Conservation (phyloP, 1,140 invertebrate genomes). For the Nebria ingens region DNA sequence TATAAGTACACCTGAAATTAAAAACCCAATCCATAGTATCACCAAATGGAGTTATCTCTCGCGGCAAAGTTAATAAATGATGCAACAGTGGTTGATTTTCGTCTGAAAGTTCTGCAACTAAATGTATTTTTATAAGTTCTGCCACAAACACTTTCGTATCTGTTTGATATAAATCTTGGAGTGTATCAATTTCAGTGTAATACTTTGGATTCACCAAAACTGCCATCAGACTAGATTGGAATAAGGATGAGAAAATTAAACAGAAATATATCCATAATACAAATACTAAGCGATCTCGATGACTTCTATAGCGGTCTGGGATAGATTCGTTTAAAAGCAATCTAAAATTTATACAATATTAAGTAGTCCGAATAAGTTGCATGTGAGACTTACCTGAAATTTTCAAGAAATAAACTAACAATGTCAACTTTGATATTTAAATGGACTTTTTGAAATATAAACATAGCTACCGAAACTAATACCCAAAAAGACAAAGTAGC, state of each 20-base stretch:
- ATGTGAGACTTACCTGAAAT: neutral
- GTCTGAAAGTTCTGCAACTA: neutral
- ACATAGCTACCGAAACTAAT: neutral
- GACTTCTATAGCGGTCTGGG: neutral
- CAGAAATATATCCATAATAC: neutral
- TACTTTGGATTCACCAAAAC: neutral
- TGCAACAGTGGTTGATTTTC: neutral
- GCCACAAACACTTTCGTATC: neutral
- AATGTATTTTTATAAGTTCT: neutral
- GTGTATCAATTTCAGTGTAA: neutral
- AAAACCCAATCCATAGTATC: neutral
- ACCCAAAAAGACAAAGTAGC: neutral
- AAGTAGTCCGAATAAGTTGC: neutral
- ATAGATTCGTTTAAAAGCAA: neutral
- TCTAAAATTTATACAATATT: neutral
- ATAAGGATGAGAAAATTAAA: neutral
- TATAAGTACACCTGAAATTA: neutral
- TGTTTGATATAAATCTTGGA: neutral
- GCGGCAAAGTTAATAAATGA: neutral
- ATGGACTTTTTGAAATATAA: neutral
- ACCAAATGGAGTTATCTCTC: neutral
- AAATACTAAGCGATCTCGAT: neutral
- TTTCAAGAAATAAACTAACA: neutral
- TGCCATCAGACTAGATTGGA: neutral
- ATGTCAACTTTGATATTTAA: neutral